phyloP scores from a whole-genome alignment of 2,113 vertebrate species.

The Prunella himalayana region DNA sequence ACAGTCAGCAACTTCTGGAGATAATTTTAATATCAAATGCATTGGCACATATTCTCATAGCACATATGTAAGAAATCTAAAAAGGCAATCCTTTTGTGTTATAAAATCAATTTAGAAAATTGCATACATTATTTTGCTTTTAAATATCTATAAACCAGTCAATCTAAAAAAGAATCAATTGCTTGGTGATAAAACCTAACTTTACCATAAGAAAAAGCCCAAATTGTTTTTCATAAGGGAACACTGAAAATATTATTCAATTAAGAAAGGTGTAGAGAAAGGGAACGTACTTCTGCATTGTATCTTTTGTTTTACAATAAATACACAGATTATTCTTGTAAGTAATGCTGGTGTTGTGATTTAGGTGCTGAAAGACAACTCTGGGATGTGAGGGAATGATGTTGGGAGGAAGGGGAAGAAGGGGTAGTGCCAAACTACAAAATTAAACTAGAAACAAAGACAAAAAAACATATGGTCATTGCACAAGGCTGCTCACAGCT shows the following conservation, averaged over 20 bases:
- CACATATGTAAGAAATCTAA: constrained; percentile 46
- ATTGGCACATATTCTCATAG: constrained; percentile 16
- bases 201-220: not conserved
- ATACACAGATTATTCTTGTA: not conserved
- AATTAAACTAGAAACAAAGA: not conserved
- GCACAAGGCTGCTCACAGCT: constrained; percentile 1
- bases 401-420: not conserved
- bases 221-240: not conserved
- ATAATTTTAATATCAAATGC: constrained; percentile 70
- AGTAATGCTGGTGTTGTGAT: not conserved
- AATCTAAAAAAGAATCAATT: not conserved
- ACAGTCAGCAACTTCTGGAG: constrained; percentile 36
- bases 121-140: not conserved
- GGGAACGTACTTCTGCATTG: not conserved
- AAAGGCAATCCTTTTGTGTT: constrained; percentile 37
- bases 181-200: not conserved
- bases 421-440: not conserved
- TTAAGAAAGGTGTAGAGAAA: not conserved
- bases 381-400: not conserved
- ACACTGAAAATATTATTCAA: not conserved
- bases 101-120: constrained; percentile 38
- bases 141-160: constrained; percentile 48
- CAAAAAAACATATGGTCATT: not conserved
- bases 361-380: not conserved
- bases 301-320: not conserved